Conservation (phyloP, 2,797 vertebrate genomes). For the Halcyon chelicuti region DNA sequence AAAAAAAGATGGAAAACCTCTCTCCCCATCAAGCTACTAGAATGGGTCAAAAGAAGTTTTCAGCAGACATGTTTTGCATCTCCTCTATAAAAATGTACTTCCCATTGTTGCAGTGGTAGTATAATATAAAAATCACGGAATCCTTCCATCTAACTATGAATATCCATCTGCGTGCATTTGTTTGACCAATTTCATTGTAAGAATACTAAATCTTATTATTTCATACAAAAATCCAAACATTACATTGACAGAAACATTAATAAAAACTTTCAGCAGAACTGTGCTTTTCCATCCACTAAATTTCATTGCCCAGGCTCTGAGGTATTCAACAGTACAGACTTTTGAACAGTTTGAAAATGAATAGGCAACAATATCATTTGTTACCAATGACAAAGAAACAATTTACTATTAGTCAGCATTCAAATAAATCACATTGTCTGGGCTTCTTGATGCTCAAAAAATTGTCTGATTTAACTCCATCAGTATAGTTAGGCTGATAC, state of each 20-base stretch:
- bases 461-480: background rate
- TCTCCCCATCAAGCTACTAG: background rate
- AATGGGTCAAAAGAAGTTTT: background rate
- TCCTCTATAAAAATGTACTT: background rate
- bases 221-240: background rate
- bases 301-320: background rate
- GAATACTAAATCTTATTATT: conserved; percentile 2
- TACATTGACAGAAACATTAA: background rate
- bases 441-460: background rate
- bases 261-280: conserved; percentile 4
- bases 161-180: background rate
- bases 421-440: conserved; percentile 41
- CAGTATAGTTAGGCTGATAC: background rate
- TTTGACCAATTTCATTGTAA: background rate
- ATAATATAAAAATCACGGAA: background rate
- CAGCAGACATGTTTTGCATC: background rate
- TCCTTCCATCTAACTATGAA: background rate
- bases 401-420: conserved; percentile 28
- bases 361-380: conserved; percentile 1
- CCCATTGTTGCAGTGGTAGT: background rate
- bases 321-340: background rate
- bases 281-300: conserved; percentile 18
- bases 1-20: background rate
- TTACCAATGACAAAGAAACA: conserved; percentile 11
- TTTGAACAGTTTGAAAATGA: conserved; percentile 10